Conservation (phyloP, 2,888 invertebrate species). For the Gibbula magus region DNA sequence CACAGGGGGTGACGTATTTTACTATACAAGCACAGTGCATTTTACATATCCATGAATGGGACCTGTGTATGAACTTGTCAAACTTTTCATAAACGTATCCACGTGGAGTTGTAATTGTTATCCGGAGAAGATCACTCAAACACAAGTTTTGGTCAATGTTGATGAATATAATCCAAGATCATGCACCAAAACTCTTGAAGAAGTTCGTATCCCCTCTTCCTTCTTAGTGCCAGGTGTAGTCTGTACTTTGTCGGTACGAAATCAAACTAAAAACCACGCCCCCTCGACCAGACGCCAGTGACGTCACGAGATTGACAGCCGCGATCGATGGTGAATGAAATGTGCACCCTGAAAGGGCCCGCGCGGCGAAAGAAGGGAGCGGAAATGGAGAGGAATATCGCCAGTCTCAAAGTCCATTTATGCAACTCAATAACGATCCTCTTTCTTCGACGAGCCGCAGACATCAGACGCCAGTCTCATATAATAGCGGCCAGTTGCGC, state of each 20-base stretch:
- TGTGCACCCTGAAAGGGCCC: slow-evolving; percentile 5
- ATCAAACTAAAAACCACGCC: slow-evolving; percentile 4
- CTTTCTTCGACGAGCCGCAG: background rate
- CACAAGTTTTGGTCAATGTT: background rate
- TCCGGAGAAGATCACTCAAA: too few species aligned
- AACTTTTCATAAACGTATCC: slow-evolving; percentile 3
- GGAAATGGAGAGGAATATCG: background rate
- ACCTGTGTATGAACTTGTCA: background rate
- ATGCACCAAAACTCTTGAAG: background rate
- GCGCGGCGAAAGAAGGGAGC: background rate
- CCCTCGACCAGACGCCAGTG: slow-evolving; percentile 1
- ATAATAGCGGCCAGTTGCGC: background rate
- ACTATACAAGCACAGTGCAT: background rate
- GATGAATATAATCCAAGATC: background rate
- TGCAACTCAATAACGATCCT: background rate
- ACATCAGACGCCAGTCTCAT: background rate
- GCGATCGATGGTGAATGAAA: slow-evolving; percentile 15
- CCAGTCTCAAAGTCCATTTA: background rate
- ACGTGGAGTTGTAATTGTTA: background rate
- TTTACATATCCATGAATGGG: background rate
- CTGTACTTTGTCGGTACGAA: slow-evolving; percentile 1
- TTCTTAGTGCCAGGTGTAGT: background rate
- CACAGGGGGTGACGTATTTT: background rate
- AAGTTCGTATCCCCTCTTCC: slow-evolving; percentile 9
- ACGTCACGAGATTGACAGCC: slow-evolving; percentile 6